phyloP scores from a whole-genome alignment of 2,113 vertebrate genomes.

The Bagarius yarrelli region DNA sequence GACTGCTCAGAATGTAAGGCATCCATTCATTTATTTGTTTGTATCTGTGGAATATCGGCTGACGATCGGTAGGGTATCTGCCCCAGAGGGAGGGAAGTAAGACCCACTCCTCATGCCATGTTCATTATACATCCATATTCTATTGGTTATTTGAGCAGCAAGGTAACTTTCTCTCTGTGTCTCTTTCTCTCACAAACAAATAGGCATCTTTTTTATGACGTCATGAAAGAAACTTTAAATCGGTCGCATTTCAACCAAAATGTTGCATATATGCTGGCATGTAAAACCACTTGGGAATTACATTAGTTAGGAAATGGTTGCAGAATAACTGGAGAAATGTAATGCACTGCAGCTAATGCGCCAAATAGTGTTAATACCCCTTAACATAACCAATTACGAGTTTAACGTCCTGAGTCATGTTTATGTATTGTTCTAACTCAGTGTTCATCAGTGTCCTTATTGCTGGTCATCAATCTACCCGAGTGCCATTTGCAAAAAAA shows the following conservation, averaged over 20 bases:
- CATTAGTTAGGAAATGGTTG: neutral
- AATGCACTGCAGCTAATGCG: constrained; percentile 6
- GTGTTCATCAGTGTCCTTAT: constrained; percentile 15
- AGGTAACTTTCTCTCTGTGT: constrained; percentile 7
- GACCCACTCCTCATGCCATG: constrained; percentile 39
- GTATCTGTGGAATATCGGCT: constrained; percentile 43
- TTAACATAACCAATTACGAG: constrained; percentile 5
- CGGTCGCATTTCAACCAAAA: neutral
- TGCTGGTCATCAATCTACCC: constrained; percentile 38
- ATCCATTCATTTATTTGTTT: constrained; percentile 49
- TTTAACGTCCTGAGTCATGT: constrained; percentile 21
- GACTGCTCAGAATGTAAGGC: constrained; percentile 29
- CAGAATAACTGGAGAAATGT: neutral
- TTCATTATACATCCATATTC: constrained; percentile 44
- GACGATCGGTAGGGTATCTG: constrained; percentile 42
- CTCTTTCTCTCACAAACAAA: constrained; percentile 28
- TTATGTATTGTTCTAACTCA: constrained; percentile 9
- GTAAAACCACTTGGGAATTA: neutral
- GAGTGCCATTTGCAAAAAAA: constrained; percentile 8
- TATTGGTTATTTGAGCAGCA: constrained; percentile 37
- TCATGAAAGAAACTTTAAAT: constrained; percentile 15
- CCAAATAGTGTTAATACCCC: neutral
- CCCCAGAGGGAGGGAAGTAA: constrained; percentile 21
- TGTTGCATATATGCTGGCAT: neutral
- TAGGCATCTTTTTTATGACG: constrained; percentile 14